Evolutionary conservation across 2,113 vertebrate genomes (phyloP).

Genomic region (Ancistrus triradiatus): DNA sequence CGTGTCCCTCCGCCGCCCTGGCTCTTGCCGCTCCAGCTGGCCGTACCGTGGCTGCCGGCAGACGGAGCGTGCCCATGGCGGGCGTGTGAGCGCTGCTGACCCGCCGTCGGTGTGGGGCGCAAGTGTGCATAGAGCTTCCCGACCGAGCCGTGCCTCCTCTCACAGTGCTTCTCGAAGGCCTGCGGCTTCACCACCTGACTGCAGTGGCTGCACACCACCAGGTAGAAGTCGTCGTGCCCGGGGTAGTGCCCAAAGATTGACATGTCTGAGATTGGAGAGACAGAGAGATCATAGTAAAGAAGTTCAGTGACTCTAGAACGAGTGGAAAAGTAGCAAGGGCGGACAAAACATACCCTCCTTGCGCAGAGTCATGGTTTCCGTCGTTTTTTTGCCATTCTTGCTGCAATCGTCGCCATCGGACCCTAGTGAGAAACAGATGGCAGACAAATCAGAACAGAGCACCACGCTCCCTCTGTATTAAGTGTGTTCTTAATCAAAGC

Average conservation of each 20-base stretch:
- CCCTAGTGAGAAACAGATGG: constrained; percentile 55
- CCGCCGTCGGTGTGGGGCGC: constrained; percentile 63
- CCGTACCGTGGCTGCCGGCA: constrained; percentile 46
- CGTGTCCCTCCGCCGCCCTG: constrained; percentile 60
- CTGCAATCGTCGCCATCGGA: constrained; percentile 76
- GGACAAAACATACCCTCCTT: constrained; percentile 79
- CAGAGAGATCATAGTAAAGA: not conserved
- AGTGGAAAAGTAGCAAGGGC: not conserved
- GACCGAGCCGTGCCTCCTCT: constrained; percentile 83
- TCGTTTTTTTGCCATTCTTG: constrained; percentile 79
- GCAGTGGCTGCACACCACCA: constrained; percentile 93
- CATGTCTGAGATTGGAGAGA: constrained; percentile 76
- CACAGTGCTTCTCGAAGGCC: constrained; percentile 93
- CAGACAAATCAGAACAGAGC: not conserved
- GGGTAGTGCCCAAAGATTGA: constrained; percentile 92
- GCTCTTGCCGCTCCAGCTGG: constrained; percentile 60
- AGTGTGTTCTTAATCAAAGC: too few species aligned
- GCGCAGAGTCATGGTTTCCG: constrained; percentile 88
- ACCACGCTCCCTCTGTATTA: too few species aligned
- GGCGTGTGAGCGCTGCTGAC: constrained; percentile 67
- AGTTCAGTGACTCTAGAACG: not conserved
- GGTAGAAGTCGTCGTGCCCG: constrained; percentile 89
- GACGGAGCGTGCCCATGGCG: constrained; percentile 74
- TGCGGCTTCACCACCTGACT: constrained; percentile 93
- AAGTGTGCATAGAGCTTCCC: constrained; percentile 78